Percentiles rank a stretch among this genome's conserved stretches.
These are phyloP conservation scores for Dromococcyx pavoninus DNA, from an alignment of 2,797 vertebrate species.

Conservation along the genomic window DNA sequence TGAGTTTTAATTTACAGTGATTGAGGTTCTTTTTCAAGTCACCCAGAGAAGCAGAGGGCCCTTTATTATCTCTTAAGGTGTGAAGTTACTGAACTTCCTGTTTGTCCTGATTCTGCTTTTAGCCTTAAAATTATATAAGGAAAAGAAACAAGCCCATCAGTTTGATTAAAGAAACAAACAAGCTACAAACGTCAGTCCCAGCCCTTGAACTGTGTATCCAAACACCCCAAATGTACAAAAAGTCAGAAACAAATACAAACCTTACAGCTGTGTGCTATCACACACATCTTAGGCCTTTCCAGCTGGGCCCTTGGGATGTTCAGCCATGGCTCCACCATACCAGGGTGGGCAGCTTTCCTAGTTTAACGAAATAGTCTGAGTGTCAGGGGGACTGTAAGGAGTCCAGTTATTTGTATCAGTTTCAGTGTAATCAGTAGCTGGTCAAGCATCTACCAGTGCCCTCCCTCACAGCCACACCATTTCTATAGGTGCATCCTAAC, in stretches of 20 bases:
- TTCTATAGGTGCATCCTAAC: background rate
- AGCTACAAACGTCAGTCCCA: background rate
- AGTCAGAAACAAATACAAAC: background rate
- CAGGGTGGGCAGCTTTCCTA: background rate
- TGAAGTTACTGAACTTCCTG: background rate
- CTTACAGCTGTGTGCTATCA: background rate
- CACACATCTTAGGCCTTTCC: background rate
- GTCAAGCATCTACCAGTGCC: background rate
- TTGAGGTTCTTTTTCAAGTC: background rate
- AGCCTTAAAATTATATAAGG: background rate
- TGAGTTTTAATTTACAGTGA: background rate
- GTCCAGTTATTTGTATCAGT: background rate
- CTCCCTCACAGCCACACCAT: background rate
- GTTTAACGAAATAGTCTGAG: background rate
- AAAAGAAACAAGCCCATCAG: background rate
- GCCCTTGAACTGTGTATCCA: background rate
- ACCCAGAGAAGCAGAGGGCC: background rate
- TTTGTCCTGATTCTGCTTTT: background rate
- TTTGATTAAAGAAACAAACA: background rate
- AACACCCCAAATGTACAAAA: background rate
- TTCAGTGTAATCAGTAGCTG: background rate
- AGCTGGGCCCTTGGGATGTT: background rate
- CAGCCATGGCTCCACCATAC: background rate
- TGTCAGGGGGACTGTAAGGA: background rate
- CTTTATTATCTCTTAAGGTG: background rate